A percentile compares a stretch with the other conserved stretches of the same genome.
Evolutionary conservation across 23 tunicate species (phyloP).

Genomic region (Halocynthia roretzi): DNA sequence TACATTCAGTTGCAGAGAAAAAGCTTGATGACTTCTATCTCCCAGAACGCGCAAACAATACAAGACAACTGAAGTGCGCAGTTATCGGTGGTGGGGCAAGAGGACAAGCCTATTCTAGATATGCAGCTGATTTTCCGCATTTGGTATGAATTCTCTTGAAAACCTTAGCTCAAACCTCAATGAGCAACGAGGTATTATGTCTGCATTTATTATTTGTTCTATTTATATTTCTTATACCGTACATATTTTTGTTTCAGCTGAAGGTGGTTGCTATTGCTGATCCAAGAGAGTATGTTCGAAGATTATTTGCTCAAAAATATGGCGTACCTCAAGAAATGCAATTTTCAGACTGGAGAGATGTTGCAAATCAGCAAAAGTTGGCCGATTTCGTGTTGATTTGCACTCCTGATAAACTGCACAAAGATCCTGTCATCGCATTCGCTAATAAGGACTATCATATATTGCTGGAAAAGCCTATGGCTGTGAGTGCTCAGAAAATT

Average conservation of each 20-base stretch:
- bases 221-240: neutral
- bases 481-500: constrained; percentile 36
- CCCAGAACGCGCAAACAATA: constrained; percentile 55
- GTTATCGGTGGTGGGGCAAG: constrained; percentile 65
- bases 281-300: constrained; percentile 20
- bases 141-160: constrained; percentile 2
- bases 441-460: constrained; percentile 49
- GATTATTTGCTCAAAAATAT: constrained; percentile 22
- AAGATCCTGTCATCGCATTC: constrained; percentile 54
- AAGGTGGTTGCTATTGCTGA: constrained; percentile 58
- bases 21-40: constrained; percentile 48
- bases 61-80: constrained; percentile 27
- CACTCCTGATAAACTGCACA: constrained; percentile 58
- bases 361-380: constrained; percentile 31
- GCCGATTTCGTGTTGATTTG: constrained; percentile 65
- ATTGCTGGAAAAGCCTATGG: constrained; percentile 78
- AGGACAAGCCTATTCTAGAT: constrained; percentile 32
- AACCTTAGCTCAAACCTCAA: too few species aligned
- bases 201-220: too few species aligned
- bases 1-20: too few species aligned
- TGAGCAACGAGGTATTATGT: too few species aligned
- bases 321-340: constrained; percentile 13
- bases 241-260: constrained; percentile 19
- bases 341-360: constrained; percentile 37
- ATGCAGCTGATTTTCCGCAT: constrained; percentile 59